Evolutionary conservation across 2,797 vertebrate species (phyloP).

Genomic region (Huso huso): DNA sequence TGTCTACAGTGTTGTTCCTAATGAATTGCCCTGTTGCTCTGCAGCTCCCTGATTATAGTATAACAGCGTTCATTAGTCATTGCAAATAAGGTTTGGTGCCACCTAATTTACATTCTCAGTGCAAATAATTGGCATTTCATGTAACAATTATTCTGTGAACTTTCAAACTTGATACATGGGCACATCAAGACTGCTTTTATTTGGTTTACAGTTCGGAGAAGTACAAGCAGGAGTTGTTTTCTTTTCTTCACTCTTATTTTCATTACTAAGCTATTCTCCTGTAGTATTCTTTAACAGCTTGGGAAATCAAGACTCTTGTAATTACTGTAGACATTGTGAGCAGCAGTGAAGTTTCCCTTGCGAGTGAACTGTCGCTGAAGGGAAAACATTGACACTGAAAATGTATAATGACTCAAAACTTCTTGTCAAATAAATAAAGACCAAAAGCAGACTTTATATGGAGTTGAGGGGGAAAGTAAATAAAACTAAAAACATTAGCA

Average conservation of each 20-base stretch:
- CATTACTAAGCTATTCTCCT: slow-evolving; percentile 27
- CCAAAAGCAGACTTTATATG: background rate
- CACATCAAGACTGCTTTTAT: slow-evolving; percentile 33
- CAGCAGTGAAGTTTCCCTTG: slow-evolving; percentile 27
- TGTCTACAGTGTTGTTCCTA: slow-evolving; percentile 51
- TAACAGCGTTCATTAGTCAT: slow-evolving; percentile 57
- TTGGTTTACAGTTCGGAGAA: slow-evolving; percentile 30
- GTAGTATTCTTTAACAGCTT: slow-evolving; percentile 17
- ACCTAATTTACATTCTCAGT: slow-evolving; percentile 53
- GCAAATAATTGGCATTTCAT: slow-evolving; percentile 48
- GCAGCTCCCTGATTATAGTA: slow-evolving; percentile 56
- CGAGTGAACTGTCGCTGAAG: slow-evolving; percentile 36
- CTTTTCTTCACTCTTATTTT: slow-evolving; percentile 29
- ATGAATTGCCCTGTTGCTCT: slow-evolving; percentile 57
- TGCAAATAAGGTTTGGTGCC: slow-evolving; percentile 51
- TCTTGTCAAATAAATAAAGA: slow-evolving; percentile 12
- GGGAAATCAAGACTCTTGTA: slow-evolving; percentile 36
- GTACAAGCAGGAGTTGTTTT: slow-evolving; percentile 23
- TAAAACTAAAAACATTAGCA: slow-evolving; percentile 13
- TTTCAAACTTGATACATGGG: slow-evolving; percentile 40
- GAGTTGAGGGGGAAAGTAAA: slow-evolving; percentile 8
- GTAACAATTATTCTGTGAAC: slow-evolving; percentile 34
- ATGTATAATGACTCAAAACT: slow-evolving; percentile 37
- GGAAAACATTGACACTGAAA: slow-evolving; percentile 41
- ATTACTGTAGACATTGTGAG: slow-evolving; percentile 27